phyloP scores from a whole-genome alignment of 2,888 invertebrate genomes.

The Candidula unifasciata region DNA sequence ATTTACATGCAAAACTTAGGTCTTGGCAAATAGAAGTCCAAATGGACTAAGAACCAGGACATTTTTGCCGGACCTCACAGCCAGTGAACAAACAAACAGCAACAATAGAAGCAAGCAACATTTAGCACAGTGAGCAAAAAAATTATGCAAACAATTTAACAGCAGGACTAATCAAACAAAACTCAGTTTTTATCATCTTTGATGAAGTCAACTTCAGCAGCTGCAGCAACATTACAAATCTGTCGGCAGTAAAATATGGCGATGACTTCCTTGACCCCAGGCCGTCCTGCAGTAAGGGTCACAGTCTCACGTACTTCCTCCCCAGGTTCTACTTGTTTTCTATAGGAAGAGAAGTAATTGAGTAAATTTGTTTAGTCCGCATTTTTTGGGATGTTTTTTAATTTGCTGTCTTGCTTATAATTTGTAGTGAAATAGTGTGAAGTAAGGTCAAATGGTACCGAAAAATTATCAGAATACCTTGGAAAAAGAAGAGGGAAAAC shows the following conservation, averaged over 20 bases:
- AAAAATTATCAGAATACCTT: no score
- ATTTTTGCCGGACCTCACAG: no score
- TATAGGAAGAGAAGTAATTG: slow-evolving; percentile 72
- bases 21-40: no score
- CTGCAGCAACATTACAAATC: slow-evolving; percentile 91
- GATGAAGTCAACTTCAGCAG: slow-evolving; percentile 66
- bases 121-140: not conserved
- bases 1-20: no score
- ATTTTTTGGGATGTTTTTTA: not conserved
- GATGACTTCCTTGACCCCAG: slow-evolving; percentile 88
- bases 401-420: not conserved
- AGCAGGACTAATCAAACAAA: not conserved
- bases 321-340: slow-evolving; percentile 81
- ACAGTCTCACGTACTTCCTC: slow-evolving; percentile 86
- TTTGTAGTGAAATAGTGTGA: not conserved
- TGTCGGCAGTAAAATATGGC: slow-evolving; percentile 93
- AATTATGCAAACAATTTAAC: not conserved
- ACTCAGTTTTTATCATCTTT: slow-evolving; percentile 57
- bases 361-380: not conserved
- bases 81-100: no score
- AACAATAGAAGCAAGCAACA: not conserved
- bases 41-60: no score
- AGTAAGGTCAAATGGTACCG: no score
- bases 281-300: slow-evolving; percentile 86
- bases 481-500: no score